Evolutionary conservation across 2,888 invertebrate species (phyloP), one percentile per base, ranked within the genome.

Genomic region (Nomada ruficornis): DNA sequence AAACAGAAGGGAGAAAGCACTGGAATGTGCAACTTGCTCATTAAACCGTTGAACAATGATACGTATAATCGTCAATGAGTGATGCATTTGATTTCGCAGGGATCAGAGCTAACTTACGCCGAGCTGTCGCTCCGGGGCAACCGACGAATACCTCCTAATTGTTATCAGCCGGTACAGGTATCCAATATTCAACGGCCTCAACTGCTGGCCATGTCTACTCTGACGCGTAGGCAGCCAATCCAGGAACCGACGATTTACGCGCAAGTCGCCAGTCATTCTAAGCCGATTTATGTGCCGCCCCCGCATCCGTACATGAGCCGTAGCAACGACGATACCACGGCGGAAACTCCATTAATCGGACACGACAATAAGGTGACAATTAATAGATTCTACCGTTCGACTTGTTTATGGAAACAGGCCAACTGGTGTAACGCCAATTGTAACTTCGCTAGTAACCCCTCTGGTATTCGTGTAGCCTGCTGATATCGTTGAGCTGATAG

Each of bases 271-370:
- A 89, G 91, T 83, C 92, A 93, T 84, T 89, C 91, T 79, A 93
- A 93, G 84, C 90, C 93, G 75, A 92, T 93, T 88, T 93, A 93
- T 90, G 92, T 92, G 80, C 93, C 93, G 59, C 93, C 93, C 55
- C 92, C 92, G 20, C 92, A 91, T 85, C 92, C 91, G 69, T 93
- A 93, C 89, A 84, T 88, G 84, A 90, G 87, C 83, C 90, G 91
- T 63, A 77, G 86, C 54, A 77, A 83, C 74, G 93, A 93, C 85
- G 93, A 93, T 52, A 90, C 93, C 72, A 93, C 93, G 63, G 93
- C 90, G 76, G 93, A 93, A 87, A 93, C 93, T 88, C 93, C 93
- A 77, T 90, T 93, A 84, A 93, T 93, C 87, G 93, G 92, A 88
- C 92, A 92, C 86, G 93, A 93, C 89, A 93, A 91, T 91, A 93